Base-by-base conservation (phyloP, 2,888 invertebrate genomes). In the Agelastica alni region DNA sequence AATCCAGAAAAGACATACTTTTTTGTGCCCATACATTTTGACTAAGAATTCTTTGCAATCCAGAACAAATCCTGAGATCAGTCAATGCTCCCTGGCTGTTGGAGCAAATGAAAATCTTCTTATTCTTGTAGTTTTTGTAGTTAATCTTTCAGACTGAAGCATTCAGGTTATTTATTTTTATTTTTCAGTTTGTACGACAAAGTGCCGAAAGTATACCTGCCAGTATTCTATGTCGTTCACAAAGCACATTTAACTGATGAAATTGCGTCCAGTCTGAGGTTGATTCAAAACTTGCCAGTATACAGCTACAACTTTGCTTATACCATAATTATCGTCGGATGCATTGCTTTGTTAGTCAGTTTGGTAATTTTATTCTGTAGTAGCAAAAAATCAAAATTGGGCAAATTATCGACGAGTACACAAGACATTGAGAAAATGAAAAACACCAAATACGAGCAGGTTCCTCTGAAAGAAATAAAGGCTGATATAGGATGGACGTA, bases 161-260 rank as follows among this genome's bases (percentile, higher is more conserved):
- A n/a, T n/a, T n/a, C n/a, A n/a, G n/a, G n/a, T n/a, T n/a, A n/a
- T n/a, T n/a, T n/a, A 16, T 42, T 36, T 26, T 22, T 51, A 57
- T 54, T 58, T 75, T 79, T 9, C 77, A 89, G 87, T 0, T 71
- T 89, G 36, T 88, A 84, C 73, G 78, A 82, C 60, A 75, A 84
- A 28, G 83, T 88, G 1, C 89, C 88, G 1, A 81, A 76, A 47
- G 80, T 87, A 61, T 83, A 84, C 69, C 83, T 91, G 63, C 91
- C 91, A 0, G 80, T 89, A 51, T 82, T 91, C 59, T 91, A 90
- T 87, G 86, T 91, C 61, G 83, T 86, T 63, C 85, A 91, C 68
- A 81, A 79, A 58, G 86, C 87, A 1, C 73, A 77, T 7, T 77
- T 87, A 1, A 80, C 82, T 0, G 80, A 83, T 0, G 78, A 81